phyloP scores from a whole-genome alignment of 2,797 vertebrate genomes.

The Cirrhinus molitorella region DNA sequence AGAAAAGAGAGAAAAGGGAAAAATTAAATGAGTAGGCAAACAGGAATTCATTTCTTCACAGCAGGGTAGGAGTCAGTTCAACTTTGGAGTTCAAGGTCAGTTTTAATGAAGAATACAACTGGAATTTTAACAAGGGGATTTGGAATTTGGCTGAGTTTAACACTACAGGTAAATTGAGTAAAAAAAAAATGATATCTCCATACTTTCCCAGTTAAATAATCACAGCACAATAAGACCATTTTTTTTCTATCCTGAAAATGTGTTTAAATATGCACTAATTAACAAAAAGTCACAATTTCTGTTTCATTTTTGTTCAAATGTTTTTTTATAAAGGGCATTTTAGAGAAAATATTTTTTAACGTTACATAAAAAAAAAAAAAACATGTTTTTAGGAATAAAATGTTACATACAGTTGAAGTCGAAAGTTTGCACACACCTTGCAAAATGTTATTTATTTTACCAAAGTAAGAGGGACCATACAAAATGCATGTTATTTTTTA shows the following conservation, averaged over 20 bases:
- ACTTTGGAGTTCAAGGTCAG: background rate
- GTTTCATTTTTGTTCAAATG: background rate
- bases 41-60: constrained; percentile 1
- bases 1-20: constrained; percentile 33
- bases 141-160: background rate
- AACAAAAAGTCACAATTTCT: background rate
- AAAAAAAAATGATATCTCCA: background rate
- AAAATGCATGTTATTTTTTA: no score
- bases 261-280: background rate
- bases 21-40: constrained; percentile 46
- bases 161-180: no score
- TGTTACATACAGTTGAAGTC: no score
- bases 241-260: background rate
- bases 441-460: no score
- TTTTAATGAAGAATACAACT: background rate
- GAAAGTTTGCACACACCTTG: no score
- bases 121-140: background rate
- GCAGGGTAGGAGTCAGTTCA: constrained; percentile 14
- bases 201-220: background rate
- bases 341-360: no score
- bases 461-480: no score
- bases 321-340: no score
- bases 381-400: no score
- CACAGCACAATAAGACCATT: background rate
- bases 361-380: no score